Evolutionary conservation across 2,113 vertebrate species (phyloP).

Genomic region (Strix aluco): DNA sequence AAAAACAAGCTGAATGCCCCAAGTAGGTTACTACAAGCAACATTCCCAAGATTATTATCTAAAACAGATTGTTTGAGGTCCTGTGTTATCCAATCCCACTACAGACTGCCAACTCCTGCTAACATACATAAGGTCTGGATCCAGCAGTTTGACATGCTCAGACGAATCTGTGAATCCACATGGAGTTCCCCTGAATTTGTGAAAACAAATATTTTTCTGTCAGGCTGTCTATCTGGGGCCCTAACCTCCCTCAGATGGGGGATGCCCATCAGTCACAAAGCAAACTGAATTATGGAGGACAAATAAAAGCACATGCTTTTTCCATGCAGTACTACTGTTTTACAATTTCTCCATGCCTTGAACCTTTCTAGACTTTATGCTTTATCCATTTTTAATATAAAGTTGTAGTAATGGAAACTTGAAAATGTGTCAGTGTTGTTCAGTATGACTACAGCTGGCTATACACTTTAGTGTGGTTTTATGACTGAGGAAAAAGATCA

Average conservation of each 20-base stretch:
- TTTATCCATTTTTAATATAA: neutral
- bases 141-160: slow-evolving; percentile 24
- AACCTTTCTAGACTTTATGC: neutral
- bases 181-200: neutral
- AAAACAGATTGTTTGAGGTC: slow-evolving; percentile 30
- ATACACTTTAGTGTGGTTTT: neutral
- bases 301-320: neutral
- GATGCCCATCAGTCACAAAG: neutral
- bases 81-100: slow-evolving; percentile 14
- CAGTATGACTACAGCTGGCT: neutral
- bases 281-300: neutral
- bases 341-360: neutral
- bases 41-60: slow-evolving; percentile 26
- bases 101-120: slow-evolving; percentile 21
- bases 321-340: neutral
- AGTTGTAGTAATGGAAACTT: neutral
- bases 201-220: neutral
- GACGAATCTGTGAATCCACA: slow-evolving; percentile 21
- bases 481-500: neutral
- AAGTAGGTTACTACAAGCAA: slow-evolving; percentile 28
- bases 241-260: neutral
- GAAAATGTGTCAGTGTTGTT: neutral
- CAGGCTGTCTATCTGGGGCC: neutral
- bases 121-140: slow-evolving; percentile 20
- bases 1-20: neutral